Base-by-base conservation (phyloP, 2,113 vertebrate genomes). In the Columba janthina region DNA sequence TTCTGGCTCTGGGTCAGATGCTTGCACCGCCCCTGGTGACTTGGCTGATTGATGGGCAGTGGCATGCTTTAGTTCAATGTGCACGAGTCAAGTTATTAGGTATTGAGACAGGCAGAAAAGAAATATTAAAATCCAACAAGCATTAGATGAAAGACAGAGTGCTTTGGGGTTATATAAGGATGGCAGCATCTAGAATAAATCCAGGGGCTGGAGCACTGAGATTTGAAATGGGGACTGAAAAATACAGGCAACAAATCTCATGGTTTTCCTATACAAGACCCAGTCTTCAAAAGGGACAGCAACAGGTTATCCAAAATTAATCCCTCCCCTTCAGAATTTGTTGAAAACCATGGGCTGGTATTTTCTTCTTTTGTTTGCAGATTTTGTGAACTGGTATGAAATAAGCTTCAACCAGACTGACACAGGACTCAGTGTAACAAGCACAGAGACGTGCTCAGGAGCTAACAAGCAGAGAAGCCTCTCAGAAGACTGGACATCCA, bases 81-180 rank as follows among this genome's bases (percentile, higher is more conserved):
- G 14, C 21, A 26, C 1, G 0, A 88, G 29, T n/a, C 2, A 2
- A 72, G 67, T 79, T 76, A 54, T 57, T 62, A 84, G 40, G 7
- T 40, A 62, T 12, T 65, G 36, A 92, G 29, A 66, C 15, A 58
- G 34, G 25, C 29, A 67, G 67, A 88, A 88, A 88, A 89, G 29
- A 88, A 78, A 88, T 16, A 94, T 80, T 83, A 50, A 92, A 80
- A 66, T 61, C 34, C 71, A 70, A 36, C 5, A 19, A 65, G 28
- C n/a, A 21, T 62, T 65, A 80, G 40, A 88, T 25, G 29, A 76
- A 90, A 92, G 72, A 93, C 38, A 92, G 34, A 66, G 8, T 76
- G 31, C 28, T 31, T 77, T 40, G 28, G 64, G 44, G 21, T 90
- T 66, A 62, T 31, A 5, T 48, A 70, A 89, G 51, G 60, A 71